A percentile compares a stretch with the other conserved stretches of the same genome.
phyloP scores from a whole-genome alignment of 2,888 invertebrate genomes.

The Parnassius glacialis region DNA sequence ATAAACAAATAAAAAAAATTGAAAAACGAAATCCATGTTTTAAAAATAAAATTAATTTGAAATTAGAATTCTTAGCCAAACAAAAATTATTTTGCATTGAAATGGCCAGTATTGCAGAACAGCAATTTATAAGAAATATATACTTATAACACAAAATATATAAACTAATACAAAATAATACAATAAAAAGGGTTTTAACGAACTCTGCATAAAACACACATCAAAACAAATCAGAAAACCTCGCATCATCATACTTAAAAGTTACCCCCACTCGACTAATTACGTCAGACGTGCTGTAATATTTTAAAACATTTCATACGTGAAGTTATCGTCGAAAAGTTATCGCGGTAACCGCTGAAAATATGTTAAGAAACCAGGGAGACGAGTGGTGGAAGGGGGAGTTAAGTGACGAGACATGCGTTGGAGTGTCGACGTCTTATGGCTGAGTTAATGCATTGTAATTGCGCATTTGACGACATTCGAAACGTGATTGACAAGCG shows the following conservation, averaged over 20 bases:
- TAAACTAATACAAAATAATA: too few species aligned
- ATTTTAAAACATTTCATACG: conserved; percentile 69
- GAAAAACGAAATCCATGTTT: too few species aligned
- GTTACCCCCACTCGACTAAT: conserved; percentile 49
- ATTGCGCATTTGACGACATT: conserved; percentile 34
- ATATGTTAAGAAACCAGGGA: conserved; percentile 49
- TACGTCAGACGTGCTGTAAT: conserved; percentile 58
- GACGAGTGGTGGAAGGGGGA: conserved; percentile 39
- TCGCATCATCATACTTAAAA: conserved; percentile 46
- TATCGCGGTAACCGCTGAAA: conserved; percentile 48
- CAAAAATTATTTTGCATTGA: too few species aligned
- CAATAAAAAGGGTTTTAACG: too few species aligned
- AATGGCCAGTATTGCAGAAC: too few species aligned
- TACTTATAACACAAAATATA: too few species aligned
- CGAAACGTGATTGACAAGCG: conserved; percentile 34
- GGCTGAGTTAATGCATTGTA: conserved; percentile 43
- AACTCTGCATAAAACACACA: conserved; percentile 1
- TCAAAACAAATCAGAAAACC: conserved; percentile 8
- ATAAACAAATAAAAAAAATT: too few species aligned
- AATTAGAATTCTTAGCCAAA: too few species aligned
- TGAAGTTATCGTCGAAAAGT: conserved; percentile 48
- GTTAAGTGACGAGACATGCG: conserved; percentile 28
- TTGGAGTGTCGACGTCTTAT: conserved; percentile 13
- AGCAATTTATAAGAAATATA: too few species aligned
- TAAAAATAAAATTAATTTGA: too few species aligned